Evolutionary conservation across 1,140 invertebrate genomes (phyloP).

Genomic region (Dendrolimus punctatus): DNA sequence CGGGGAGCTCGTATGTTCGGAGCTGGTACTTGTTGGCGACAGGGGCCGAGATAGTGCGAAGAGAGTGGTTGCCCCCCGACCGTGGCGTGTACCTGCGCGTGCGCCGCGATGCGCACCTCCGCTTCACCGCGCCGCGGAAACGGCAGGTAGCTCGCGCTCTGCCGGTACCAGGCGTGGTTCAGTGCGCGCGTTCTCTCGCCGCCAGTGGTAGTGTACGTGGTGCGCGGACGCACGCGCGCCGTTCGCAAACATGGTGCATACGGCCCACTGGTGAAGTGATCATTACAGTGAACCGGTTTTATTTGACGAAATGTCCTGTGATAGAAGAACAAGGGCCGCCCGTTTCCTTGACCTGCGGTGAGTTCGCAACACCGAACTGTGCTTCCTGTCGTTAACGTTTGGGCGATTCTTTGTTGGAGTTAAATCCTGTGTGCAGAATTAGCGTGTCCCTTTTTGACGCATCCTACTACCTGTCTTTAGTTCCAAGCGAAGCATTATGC

Average conservation of each 20-base stretch:
- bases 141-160: slow-evolving; percentile 49
- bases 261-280: slow-evolving; percentile 50
- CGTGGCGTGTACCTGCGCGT: slow-evolving; percentile 50
- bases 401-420: slow-evolving; percentile 59
- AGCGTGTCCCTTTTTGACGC: slow-evolving; percentile 57
- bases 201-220: slow-evolving; percentile 60
- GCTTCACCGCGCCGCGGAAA: slow-evolving; percentile 54
- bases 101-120: slow-evolving; percentile 66
- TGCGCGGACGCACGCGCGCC: slow-evolving; percentile 51
- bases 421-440: slow-evolving; percentile 54
- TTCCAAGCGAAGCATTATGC: neutral
- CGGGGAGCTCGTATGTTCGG: slow-evolving; percentile 11
- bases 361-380: slow-evolving; percentile 39
- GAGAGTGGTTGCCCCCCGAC: slow-evolving; percentile 29
- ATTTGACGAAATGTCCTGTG: slow-evolving; percentile 63
- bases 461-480: slow-evolving; percentile 26
- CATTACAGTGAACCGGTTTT: slow-evolving; percentile 38
- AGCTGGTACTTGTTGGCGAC: slow-evolving; percentile 7
- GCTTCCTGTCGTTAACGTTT: slow-evolving; percentile 41
- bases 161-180: slow-evolving; percentile 30
- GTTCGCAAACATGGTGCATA: slow-evolving; percentile 49
- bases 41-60: slow-evolving; percentile 9
- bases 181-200: slow-evolving; percentile 66
- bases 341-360: slow-evolving; percentile 67
- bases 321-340: slow-evolving; percentile 61